These are phyloP conservation scores for Wasmannia auropunctata DNA, from an alignment of 1,140 invertebrate genomes.

Conservation along the genomic window DNA sequence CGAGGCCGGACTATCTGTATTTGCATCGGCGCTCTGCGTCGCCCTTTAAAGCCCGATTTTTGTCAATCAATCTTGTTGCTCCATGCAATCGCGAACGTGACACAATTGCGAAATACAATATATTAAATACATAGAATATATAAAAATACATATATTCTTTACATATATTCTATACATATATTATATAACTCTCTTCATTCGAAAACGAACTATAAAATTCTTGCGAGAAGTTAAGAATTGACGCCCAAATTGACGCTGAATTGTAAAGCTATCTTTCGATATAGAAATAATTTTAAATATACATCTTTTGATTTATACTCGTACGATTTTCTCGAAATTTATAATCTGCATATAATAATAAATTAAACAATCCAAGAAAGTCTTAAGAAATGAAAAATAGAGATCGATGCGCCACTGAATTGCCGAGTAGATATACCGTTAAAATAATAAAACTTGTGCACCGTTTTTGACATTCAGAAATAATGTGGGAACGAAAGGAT, in stretches of 20 bases:
- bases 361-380: neutral
- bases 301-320: neutral
- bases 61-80: neutral
- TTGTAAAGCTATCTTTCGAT: neutral
- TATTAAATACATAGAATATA: too few relatives aligned
- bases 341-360: neutral
- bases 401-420: neutral
- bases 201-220: neutral
- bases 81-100: neutral
- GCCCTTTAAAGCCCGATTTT: neutral
- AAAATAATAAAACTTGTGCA: neutral
- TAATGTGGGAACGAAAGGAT: constrained; percentile 26
- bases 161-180: neutral
- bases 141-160: neutral
- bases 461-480: neutral
- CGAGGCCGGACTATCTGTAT: constrained; percentile 42
- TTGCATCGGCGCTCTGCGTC: constrained; percentile 31
- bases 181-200: neutral
- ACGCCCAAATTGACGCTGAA: neutral
- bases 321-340: neutral
- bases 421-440: neutral
- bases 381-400: neutral
- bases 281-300: neutral
- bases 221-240: neutral
- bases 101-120: neutral